Conservation (phyloP, 2,888 invertebrate species). For the Sericinus montela region DNA sequence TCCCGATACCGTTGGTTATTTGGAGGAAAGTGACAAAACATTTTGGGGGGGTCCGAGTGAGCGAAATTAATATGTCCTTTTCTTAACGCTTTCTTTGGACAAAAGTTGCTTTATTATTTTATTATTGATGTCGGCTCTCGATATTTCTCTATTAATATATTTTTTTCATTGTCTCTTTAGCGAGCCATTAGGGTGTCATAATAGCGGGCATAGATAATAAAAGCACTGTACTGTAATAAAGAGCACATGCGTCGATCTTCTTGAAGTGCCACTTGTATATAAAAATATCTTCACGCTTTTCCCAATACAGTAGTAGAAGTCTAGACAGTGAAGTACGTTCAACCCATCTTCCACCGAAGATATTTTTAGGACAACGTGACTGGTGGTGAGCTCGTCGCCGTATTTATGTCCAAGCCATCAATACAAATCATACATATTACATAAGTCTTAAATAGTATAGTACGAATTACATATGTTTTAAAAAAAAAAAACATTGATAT, state of each 20-base stretch:
- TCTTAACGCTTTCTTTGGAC: constrained; percentile 60
- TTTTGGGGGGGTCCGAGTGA: constrained; percentile 40
- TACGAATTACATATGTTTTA: no score
- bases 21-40: constrained; percentile 40
- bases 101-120: constrained; percentile 63
- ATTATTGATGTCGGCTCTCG: constrained; percentile 58
- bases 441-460: no score
- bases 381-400: no score
- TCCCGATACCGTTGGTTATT: constrained; percentile 23
- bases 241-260: constrained; percentile 12
- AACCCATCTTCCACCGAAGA: no score
- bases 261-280: neutral
- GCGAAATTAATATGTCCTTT: constrained; percentile 76
- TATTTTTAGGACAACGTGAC: no score
- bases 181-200: constrained; percentile 31
- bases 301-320: no score
- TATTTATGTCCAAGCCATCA: no score
- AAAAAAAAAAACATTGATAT: no score
- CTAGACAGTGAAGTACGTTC: no score
- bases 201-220: constrained; percentile 17
- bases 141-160: constrained; percentile 51
- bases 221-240: constrained; percentile 16
- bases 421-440: no score
- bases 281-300: no score
- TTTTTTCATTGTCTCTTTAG: constrained; percentile 32